phyloP scores from a whole-genome alignment of 2,113 vertebrate species.

The Tor tambroides region DNA sequence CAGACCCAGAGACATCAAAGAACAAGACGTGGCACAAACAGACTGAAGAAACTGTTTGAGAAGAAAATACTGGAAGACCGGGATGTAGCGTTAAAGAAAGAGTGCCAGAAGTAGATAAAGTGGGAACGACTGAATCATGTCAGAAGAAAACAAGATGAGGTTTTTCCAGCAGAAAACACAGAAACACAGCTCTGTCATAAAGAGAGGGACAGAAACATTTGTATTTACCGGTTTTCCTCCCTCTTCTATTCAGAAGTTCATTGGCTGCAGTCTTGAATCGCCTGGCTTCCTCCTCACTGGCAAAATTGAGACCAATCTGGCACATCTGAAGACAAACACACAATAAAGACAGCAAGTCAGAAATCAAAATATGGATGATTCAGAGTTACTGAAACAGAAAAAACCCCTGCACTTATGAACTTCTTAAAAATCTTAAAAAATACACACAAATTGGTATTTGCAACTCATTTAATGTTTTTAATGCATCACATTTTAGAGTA shows the following conservation, averaged over 20 bases:
- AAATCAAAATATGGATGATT: neutral
- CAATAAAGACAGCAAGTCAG: neutral
- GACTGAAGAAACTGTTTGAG: slow-evolving; percentile 24
- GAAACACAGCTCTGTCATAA: neutral
- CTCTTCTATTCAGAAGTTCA: slow-evolving; percentile 82
- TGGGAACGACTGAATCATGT: neutral
- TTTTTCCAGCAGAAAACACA: neutral
- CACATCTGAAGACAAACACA: slow-evolving; percentile 77
- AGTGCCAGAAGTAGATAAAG: neutral
- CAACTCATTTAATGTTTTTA: neutral
- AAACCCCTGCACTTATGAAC: too few relatives aligned
- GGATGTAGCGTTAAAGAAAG: neutral
- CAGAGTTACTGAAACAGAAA: neutral
- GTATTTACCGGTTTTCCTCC: slow-evolving; percentile 87
- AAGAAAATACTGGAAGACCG: neutral
- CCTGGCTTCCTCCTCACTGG: slow-evolving; percentile 93
- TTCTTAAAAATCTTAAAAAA: too few relatives aligned
- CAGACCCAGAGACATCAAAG: slow-evolving; percentile 39
- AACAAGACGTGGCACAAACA: slow-evolving; percentile 18
- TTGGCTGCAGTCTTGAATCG: slow-evolving; percentile 78
- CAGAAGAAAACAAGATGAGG: neutral
- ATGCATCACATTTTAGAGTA: neutral
- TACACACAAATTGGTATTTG: neutral
- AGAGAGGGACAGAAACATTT: neutral
- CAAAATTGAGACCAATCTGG: slow-evolving; percentile 97